These are phyloP conservation scores for Oplegnathus fasciatus DNA, from an alignment of 2,113 vertebrate genomes.

Conservation along the genomic window DNA sequence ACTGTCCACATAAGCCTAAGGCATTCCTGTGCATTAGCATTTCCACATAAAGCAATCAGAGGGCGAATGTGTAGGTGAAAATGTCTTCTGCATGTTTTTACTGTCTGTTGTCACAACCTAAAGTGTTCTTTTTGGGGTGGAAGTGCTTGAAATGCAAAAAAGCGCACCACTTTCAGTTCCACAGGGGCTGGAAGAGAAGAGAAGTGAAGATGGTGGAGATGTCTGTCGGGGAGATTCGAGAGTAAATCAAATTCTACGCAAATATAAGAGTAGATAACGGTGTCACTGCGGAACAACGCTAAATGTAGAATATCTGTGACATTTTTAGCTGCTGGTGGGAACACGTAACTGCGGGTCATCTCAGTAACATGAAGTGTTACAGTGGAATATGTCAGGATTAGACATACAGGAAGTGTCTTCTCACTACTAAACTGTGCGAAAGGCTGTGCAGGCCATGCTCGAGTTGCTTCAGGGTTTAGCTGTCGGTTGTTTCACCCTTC, in stretches of 20 bases:
- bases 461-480: slow-evolving; percentile 49
- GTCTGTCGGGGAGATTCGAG: background rate
- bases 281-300: background rate
- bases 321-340: background rate
- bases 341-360: slow-evolving; percentile 5
- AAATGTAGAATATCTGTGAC: background rate
- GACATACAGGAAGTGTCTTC: slow-evolving; percentile 42
- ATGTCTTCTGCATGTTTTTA: background rate
- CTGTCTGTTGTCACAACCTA: background rate
- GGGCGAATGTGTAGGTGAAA: slow-evolving; percentile 7
- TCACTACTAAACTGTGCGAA: slow-evolving; percentile 44
- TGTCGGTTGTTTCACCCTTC: slow-evolving; percentile 45
- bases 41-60: slow-evolving; percentile 5
- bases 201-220: slow-evolving; percentile 30
- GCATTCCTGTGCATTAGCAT: slow-evolving; percentile 28
- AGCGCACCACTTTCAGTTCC: slow-evolving; percentile 53
- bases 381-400: slow-evolving; percentile 32
- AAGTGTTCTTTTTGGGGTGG: background rate
- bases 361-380: slow-evolving; percentile 10
- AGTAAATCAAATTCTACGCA: background rate
- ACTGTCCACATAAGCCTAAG: slow-evolving; percentile 23
- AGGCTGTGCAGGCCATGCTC: slow-evolving; percentile 52
- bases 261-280: background rate
- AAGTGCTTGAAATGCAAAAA: slow-evolving; percentile 8
- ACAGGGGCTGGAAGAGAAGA: slow-evolving; percentile 29